Conservation (phyloP, 2,888 invertebrate species). For the Aphodius granarius region DNA sequence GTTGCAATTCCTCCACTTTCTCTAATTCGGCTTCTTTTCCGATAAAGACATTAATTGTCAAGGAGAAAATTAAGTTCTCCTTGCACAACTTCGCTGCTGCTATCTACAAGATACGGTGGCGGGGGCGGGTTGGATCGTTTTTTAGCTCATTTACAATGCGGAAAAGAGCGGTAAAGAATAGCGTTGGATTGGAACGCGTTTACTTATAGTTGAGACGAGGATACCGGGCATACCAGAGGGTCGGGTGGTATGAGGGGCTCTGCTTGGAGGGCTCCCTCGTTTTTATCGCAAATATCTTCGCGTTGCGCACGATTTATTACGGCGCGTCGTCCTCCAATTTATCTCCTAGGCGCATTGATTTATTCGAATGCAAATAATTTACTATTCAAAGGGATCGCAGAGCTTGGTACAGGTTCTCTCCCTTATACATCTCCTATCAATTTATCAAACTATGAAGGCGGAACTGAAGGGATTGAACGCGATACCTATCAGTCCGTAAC, state of each 20-base stretch:
- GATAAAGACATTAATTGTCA: background rate
- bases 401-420: background rate
- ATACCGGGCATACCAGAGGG: no score
- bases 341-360: slow-evolving; percentile 7
- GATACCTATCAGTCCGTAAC: slow-evolving; percentile 3
- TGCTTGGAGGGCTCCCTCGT: background rate
- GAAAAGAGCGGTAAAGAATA: slow-evolving; percentile 5
- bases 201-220: background rate
- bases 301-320: slow-evolving; percentile 9
- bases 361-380: slow-evolving; percentile 14
- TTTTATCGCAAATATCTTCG: slow-evolving; percentile 12
- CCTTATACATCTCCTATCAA: slow-evolving; percentile 11
- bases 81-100: background rate
- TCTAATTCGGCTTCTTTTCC: background rate
- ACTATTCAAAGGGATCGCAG: slow-evolving; percentile 5
- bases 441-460: slow-evolving; percentile 3
- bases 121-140: background rate
- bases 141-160: background rate
- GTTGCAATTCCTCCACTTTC: background rate
- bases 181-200: slow-evolving; percentile 7
- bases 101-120: background rate
- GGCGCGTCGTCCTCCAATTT: slow-evolving; percentile 6
- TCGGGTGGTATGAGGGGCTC: background rate
- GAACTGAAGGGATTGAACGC: background rate
- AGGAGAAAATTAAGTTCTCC: background rate